Evolutionary conservation across 1,140 invertebrate species (phyloP), one percentile per base, ranked within the genome.

Genomic region (Drosophila paulistorum): DNA sequence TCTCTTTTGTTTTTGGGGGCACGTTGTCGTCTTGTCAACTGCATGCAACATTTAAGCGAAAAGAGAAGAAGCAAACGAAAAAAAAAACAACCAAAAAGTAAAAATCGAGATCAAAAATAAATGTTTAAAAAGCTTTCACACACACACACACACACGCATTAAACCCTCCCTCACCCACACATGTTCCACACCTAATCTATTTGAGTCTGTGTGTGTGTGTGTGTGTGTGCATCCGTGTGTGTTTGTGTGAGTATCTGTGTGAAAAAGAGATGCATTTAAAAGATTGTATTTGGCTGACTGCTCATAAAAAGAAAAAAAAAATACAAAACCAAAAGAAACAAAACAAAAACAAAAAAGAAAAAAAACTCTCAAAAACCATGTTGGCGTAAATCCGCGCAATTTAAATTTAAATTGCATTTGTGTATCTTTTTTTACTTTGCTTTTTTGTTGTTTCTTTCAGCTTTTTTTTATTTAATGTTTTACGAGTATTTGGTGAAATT

Each of bases 341-440:
- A 76, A 51, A 73, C 6, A 30, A 6, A 30, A 51, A 68, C 79
- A 82, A 76, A 51, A 73, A 30, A 30, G 6, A 30, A 6, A 30
- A 30, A 30, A 30, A 30, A 30, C 30, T 30, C 71, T 87, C 68
- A 55, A 87, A 86, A 86, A 79, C 64, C 84, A 83, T 74, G 76
- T 73, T 79, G 83, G 76, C 82, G 82, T 79, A 87, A 81, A 86
- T 86, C 83, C 83, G 76, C 64, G 77, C 83, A 87, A 87, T 86
- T 86, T 89, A 83, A 87, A 79, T 86, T 87, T 79, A 87, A 86
- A 86, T 86, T 83, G 68, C 73, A 79, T 74, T 79, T 85, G 82
- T 71, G 35, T 71, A 64, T 55, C 30, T 77, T 65, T 37, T 42
- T 45, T 45, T 45, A 7, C 42, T 45, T 45, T 45, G 37, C 42